Conservation (phyloP, 2,113 vertebrate genomes). For the Hucho hucho region DNA sequence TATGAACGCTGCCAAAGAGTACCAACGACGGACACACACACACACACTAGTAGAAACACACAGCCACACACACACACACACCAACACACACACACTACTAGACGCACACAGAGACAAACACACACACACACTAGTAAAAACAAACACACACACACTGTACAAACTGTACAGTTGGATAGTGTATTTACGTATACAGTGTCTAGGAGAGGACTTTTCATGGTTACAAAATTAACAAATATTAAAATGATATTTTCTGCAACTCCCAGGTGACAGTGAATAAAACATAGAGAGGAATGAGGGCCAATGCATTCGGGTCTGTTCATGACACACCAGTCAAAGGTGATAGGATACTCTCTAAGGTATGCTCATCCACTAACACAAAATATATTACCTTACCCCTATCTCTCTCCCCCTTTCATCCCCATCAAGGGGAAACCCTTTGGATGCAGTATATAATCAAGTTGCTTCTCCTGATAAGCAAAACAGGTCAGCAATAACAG, state of each 20-base stretch:
- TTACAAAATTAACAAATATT: too few species aligned
- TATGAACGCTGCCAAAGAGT: constrained; percentile 79
- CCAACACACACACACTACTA: too few species aligned
- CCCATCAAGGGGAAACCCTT: neutral
- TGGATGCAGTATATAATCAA: neutral
- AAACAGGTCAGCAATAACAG: neutral
- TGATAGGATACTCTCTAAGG: neutral
- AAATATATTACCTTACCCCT: too few species aligned
- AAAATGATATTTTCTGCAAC: too few species aligned
- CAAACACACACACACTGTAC: constrained; percentile 14
- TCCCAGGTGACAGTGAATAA: too few species aligned
- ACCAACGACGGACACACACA: constrained; percentile 41
- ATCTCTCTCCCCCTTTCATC: neutral
- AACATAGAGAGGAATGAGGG: neutral
- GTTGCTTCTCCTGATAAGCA: neutral
- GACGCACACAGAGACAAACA: too few species aligned
- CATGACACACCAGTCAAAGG: neutral
- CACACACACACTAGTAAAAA: too few species aligned
- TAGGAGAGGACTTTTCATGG: too few species aligned
- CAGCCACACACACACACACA: too few species aligned
- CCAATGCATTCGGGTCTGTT: neutral
- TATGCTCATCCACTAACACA: neutral
- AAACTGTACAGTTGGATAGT: neutral
- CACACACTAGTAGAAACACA: too few species aligned
- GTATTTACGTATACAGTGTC: neutral